phyloP scores from a whole-genome alignment of 2,797 vertebrate genomes.

The Knipowitschia caucasica region DNA sequence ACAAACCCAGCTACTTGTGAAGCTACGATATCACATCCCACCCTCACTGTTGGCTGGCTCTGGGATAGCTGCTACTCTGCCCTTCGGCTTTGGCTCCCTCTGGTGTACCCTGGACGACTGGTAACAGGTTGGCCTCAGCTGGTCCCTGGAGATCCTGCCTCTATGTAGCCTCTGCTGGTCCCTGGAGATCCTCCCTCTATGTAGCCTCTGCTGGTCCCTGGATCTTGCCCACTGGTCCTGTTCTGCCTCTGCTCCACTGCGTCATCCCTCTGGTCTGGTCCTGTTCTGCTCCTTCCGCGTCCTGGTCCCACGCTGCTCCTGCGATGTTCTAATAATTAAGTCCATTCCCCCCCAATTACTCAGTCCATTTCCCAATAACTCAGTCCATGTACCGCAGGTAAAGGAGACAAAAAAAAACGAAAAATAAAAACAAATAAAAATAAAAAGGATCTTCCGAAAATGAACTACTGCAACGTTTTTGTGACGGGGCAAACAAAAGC shows the following conservation, averaged over 20 bases:
- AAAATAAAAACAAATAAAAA: no score
- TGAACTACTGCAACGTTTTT: conserved; percentile 9
- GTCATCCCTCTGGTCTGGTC: conserved; percentile 49
- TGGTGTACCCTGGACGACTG: conserved; percentile 53
- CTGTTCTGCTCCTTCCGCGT: conserved; percentile 42
- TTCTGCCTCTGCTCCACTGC: conserved; percentile 41
- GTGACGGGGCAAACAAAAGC: neutral
- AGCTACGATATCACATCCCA: conserved; percentile 64
- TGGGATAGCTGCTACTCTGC: conserved; percentile 68
- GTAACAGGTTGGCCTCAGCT: conserved; percentile 31
- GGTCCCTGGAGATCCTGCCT: conserved; percentile 14
- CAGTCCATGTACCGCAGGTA: neutral
- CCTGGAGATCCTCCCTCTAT: conserved; percentile 43
- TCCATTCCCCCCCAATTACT: conserved; percentile 53
- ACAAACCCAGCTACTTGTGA: conserved; percentile 76
- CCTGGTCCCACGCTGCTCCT: conserved; percentile 38
- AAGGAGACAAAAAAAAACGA: no score
- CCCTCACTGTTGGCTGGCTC: conserved; percentile 59
- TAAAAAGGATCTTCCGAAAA: conserved; percentile 24
- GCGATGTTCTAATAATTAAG: conserved; percentile 61
- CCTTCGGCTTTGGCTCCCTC: conserved; percentile 63
- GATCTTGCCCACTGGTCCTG: conserved; percentile 33
- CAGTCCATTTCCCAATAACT: conserved; percentile 43
- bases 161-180: conserved; percentile 36
- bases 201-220: conserved; percentile 24